A percentile compares a stretch with the other conserved stretches of the same genome.
Evolutionary conservation across 2,888 invertebrate species (phyloP).

Genomic region (Drosophila neotestacea): DNA sequence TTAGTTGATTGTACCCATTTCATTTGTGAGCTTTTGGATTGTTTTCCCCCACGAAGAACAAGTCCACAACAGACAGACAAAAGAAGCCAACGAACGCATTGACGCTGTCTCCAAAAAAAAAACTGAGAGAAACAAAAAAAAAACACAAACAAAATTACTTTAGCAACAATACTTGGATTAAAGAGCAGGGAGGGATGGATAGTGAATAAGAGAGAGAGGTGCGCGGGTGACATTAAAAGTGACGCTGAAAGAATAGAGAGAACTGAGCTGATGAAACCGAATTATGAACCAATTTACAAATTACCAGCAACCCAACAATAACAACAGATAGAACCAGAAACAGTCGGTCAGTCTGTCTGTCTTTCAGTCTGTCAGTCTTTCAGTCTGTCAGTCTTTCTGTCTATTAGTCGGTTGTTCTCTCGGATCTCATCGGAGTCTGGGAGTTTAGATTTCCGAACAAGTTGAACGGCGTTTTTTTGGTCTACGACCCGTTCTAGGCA

Average conservation of each 20-base stretch:
- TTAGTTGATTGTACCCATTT: slow-evolving; percentile 81
- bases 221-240: slow-evolving; percentile 45
- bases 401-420: neutral
- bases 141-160: slow-evolving; percentile 30
- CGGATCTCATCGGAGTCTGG: slow-evolving; percentile 17
- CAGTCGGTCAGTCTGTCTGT: neutral
- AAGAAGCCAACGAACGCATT: slow-evolving; percentile 80
- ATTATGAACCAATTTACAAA: slow-evolving; percentile 82
- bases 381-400: neutral
- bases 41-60: slow-evolving; percentile 69
- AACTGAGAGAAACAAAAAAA: slow-evolving; percentile 1
- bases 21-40: slow-evolving; percentile 76
- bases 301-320: slow-evolving; percentile 60
- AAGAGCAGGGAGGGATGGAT: neutral
- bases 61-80: slow-evolving; percentile 53
- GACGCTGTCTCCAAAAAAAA: slow-evolving; percentile 61
- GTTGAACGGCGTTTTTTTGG: slow-evolving; percentile 25
- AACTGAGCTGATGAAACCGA: slow-evolving; percentile 64
- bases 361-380: neutral
- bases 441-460: slow-evolving; percentile 13
- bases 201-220: slow-evolving; percentile 18
- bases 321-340: slow-evolving; percentile 3
- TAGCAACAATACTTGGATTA: slow-evolving; percentile 28
- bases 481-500: slow-evolving; percentile 41
- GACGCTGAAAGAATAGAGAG: slow-evolving; percentile 26